Evolutionary conservation across 2,888 invertebrate genomes (phyloP), one percentile per base, ranked within the genome.

Genomic region (Iphiclides podalirius): DNA sequence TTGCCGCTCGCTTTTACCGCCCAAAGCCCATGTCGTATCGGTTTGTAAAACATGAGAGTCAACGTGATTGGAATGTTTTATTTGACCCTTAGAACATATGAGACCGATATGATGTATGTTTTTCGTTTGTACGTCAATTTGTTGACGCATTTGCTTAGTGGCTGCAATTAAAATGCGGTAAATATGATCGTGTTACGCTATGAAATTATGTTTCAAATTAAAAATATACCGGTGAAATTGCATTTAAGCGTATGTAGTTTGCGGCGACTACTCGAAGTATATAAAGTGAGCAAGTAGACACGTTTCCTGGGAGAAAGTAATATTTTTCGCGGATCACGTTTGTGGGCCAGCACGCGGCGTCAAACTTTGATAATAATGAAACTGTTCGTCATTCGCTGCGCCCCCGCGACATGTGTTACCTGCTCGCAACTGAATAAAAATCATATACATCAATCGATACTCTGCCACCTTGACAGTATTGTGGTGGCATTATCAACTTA

Each of bases 31-130:
- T 73, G 77, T 74, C 72, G 79, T 78, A 82, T 85, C 77, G 83
- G 87, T 86, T 86, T 85, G 87, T 88, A 85, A 86, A 88, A 86
- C 85, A 85, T 83, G 79, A 86, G 76, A 72, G 70, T 75, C 77
- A 74, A 84, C 87, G 87, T 88, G 87, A 88, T 84, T 79, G 85
- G 87, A 88, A 88, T 88, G 80, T 76, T 82, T 79, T 78, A 80
- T 76, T 67, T 75, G 80, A 77, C 83, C 83, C 82, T 74, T 69
- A 66, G 72, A 85, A 84, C 86, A 84, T 84, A 84, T 86, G 86
- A 85, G 83, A 72, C 85, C 77, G 67, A 63, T 79, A 78, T 85
- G 86, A 86, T 85, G 75, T 81, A 86, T 86, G 81, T 79, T 76
- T 82, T 81, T 76, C 72, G 72, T 75, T 77, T 79, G 79, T 79